Evolutionary conservation across 2,888 invertebrate species (phyloP), one percentile per base, ranked within the genome.

Genomic region (Agrochola litura): DNA sequence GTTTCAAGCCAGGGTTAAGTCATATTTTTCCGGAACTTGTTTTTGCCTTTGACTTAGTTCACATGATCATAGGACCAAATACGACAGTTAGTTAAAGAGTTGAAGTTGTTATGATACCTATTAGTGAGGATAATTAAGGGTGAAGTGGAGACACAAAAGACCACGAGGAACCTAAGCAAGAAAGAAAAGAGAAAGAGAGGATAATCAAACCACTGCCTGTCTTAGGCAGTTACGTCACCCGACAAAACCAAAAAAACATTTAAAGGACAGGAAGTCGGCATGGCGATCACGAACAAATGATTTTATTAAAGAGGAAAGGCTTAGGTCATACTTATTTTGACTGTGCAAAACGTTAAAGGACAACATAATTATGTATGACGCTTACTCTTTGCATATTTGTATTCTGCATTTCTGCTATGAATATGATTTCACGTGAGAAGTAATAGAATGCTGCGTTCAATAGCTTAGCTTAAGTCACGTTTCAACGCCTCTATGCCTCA

Each of bases 251-350:
- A 37, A 37, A 37, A 37, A 37, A 37, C 3, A 37, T 37, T 37
- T 5, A 37, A 70, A 41, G 8, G 10, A 70, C 69, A 70, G 37
- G 78, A 83, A 77, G 56, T 63, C 12, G 30, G 30, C 16, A 9
- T 41, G 14, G 30, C 60, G 41, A 64, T 25, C 58, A 66, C 61
- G 61, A 67, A 56, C 56, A 69, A 49, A 46, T 77, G 52, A 83
- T 78, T 58, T 41, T 25, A 70, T 52, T 83, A 49, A 70, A 63
- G 56, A 56, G 41, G 61, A 52, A 66, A 66, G 25, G 49, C 43
- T 70, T 67, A 70, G 25, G 66, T 81, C 80, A 83, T 83, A 77
- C 66, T 81, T 83, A 77, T 77, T 83, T 81, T 66, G 43, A 67
- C 22, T 41, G 58, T 41, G 16, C 37, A 65, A 67, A 52, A 25